phyloP scores from a whole-genome alignment of 1,140 invertebrate species.

The Ceratina japonica region DNA sequence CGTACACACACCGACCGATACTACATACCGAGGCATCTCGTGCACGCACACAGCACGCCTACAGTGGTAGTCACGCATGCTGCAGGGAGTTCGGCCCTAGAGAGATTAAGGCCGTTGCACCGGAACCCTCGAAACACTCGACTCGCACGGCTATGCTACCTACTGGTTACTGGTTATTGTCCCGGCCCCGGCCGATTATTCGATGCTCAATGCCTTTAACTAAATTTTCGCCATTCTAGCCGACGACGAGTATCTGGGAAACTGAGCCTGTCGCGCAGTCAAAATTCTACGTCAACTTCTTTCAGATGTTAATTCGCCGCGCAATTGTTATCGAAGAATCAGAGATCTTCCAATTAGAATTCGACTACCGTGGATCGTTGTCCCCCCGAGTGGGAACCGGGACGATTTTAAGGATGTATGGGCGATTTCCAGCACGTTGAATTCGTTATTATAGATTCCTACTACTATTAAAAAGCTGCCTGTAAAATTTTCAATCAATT shows the following conservation, averaged over 20 bases:
- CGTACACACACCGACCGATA: too few relatives aligned
- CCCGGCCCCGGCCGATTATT: background rate
- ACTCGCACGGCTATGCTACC: constrained; percentile 29
- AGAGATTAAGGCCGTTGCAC: constrained; percentile 74
- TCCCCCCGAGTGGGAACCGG: too few relatives aligned
- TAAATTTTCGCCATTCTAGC: background rate
- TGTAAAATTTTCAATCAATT: too few relatives aligned
- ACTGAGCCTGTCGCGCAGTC: background rate
- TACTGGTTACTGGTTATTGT: constrained; percentile 33
- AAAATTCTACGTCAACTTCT: background rate
- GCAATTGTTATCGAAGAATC: background rate
- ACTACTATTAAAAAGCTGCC: too few relatives aligned
- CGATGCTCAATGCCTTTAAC: background rate
- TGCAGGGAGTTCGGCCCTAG: constrained; percentile 63
- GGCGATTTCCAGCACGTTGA: too few relatives aligned
- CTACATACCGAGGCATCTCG: too few relatives aligned
- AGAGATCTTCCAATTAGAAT: background rate
- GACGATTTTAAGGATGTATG: too few relatives aligned
- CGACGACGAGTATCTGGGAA: background rate
- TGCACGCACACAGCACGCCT: constrained; percentile 26
- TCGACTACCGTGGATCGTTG: background rate
- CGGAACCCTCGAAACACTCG: constrained; percentile 68
- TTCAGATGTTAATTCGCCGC: background rate
- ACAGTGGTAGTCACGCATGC: constrained; percentile 58
- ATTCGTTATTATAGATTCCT: too few relatives aligned